Percentiles rank a stretch among this genome's conserved stretches.
Evolutionary conservation across 1,140 invertebrate species (phyloP).

Genomic region (Antheraea mylitta): DNA sequence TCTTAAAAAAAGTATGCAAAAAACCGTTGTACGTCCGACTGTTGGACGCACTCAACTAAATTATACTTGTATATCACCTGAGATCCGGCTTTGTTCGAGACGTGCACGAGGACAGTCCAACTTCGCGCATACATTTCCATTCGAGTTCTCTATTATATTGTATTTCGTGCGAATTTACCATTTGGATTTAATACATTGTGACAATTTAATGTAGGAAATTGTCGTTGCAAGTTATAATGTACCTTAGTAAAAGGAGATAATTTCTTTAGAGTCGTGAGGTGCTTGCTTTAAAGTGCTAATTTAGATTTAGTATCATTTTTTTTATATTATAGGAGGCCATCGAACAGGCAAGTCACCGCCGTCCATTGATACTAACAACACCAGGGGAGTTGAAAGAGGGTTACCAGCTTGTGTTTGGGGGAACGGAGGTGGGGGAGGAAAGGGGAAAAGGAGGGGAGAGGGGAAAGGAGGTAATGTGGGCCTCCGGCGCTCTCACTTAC

Average conservation of each 20-base stretch:
- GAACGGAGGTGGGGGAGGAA: too few relatives aligned
- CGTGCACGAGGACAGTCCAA: constrained; percentile 1
- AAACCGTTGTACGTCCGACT: constrained; percentile 8
- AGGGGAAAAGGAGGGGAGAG: too few relatives aligned
- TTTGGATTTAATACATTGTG: background rate
- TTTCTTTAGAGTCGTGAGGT: background rate
- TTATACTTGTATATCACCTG: constrained; percentile 17
- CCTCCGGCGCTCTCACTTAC: too few relatives aligned
- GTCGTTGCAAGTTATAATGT: background rate
- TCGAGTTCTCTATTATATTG: background rate
- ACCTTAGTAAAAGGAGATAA: background rate
- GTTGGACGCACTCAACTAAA: constrained; percentile 6
- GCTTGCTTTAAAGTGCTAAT: too few relatives aligned
- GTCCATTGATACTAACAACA: too few relatives aligned
- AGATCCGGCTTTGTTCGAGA: constrained; percentile 4
- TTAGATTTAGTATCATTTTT: too few relatives aligned
- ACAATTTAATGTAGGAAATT: background rate
- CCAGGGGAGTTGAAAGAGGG: too few relatives aligned
- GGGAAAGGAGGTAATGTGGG: too few relatives aligned
- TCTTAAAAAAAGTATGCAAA: background rate
- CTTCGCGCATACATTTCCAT: constrained; percentile 10
- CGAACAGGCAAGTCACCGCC: too few relatives aligned
- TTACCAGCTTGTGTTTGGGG: too few relatives aligned
- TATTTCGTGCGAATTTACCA: constrained; percentile 2
- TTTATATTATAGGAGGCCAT: too few relatives aligned